These are phyloP conservation scores for Vanacampus margaritifer DNA, from an alignment of 2,113 vertebrate genomes.

Conservation along the genomic window DNA sequence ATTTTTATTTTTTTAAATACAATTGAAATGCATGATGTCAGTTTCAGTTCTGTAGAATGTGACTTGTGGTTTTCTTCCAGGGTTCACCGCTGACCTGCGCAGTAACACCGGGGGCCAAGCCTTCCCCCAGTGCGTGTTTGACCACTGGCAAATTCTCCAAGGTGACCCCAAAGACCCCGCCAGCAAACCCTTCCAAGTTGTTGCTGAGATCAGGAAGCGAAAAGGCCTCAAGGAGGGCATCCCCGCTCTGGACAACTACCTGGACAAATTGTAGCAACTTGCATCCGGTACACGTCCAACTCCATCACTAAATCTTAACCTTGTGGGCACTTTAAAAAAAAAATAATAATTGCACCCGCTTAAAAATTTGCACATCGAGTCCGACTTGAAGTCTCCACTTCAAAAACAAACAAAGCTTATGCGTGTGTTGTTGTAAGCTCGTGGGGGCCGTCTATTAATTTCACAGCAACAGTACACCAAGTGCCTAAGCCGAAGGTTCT, in stretches of 20 bases:
- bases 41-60: not conserved
- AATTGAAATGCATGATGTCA: too few species aligned
- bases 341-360: slow-evolving; percentile 55
- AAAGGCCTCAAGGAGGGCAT: slow-evolving; percentile 94
- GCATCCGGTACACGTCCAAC: slow-evolving; percentile 40
- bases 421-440: slow-evolving; percentile 33
- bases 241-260: slow-evolving; percentile 88
- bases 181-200: slow-evolving; percentile 76
- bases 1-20: too few species aligned
- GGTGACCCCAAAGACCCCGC: slow-evolving; percentile 81
- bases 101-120: slow-evolving; percentile 92
- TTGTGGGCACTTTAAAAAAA: slow-evolving; percentile 56
- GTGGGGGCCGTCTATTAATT: slow-evolving; percentile 40
- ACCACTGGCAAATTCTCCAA: slow-evolving; percentile 93
- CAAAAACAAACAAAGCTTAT: slow-evolving; percentile 12
- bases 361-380: slow-evolving; percentile 45
- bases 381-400: slow-evolving; percentile 29
- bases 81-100: slow-evolving; percentile 89
- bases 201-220: slow-evolving; percentile 86
- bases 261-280: slow-evolving; percentile 83
- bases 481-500: slow-evolving; percentile 60
- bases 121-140: slow-evolving; percentile 92
- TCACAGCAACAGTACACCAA: slow-evolving; percentile 63
- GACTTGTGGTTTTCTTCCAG: slow-evolving; percentile 53
- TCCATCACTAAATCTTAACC: slow-evolving; percentile 51